Conservation (phyloP, 2,888 invertebrate genomes). For the Spodoptera littoralis region DNA sequence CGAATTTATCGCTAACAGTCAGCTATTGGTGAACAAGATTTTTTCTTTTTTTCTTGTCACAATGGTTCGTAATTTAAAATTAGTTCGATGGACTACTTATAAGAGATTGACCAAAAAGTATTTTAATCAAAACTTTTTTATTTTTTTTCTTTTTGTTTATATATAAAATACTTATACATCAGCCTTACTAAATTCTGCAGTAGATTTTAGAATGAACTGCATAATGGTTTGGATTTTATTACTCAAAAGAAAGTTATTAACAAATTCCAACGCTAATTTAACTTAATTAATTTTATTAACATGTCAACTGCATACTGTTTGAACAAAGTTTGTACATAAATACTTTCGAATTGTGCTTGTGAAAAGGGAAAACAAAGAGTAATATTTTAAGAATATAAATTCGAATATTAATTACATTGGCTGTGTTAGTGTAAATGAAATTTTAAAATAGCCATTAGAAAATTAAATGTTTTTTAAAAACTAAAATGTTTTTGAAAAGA, state of each 20-base stretch:
- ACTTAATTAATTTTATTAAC: slow-evolving; percentile 8
- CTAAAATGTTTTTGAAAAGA: too few relatives aligned
- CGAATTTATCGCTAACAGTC: slow-evolving; percentile 55
- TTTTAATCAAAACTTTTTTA: slow-evolving; percentile 21
- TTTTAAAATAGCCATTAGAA: too few relatives aligned
- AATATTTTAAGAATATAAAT: too few relatives aligned
- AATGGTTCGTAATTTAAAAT: slow-evolving; percentile 39
- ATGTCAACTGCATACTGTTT: slow-evolving; percentile 25
- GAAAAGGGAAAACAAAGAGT: too few relatives aligned
- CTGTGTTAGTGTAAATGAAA: too few relatives aligned
- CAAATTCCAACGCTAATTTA: neutral
- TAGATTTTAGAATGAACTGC: neutral
- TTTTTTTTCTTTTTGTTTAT: too few relatives aligned
- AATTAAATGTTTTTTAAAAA: too few relatives aligned
- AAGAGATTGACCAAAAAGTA: slow-evolving; percentile 28
- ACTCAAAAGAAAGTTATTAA: slow-evolving; percentile 8
- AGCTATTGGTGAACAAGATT: slow-evolving; percentile 32
- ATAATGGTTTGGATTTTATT: neutral
- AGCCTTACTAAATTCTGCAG: neutral
- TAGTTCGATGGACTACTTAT: slow-evolving; percentile 15
- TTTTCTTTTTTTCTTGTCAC: slow-evolving; percentile 34
- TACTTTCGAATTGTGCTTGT: neutral
- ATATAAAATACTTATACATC: too few relatives aligned
- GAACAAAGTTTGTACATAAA: neutral
- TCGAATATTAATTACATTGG: too few relatives aligned